Percentiles rank a stretch among this genome's conserved stretches.
Evolutionary conservation across 2,888 invertebrate genomes (phyloP).

Genomic region (Phrixothrix hirtus): DNA sequence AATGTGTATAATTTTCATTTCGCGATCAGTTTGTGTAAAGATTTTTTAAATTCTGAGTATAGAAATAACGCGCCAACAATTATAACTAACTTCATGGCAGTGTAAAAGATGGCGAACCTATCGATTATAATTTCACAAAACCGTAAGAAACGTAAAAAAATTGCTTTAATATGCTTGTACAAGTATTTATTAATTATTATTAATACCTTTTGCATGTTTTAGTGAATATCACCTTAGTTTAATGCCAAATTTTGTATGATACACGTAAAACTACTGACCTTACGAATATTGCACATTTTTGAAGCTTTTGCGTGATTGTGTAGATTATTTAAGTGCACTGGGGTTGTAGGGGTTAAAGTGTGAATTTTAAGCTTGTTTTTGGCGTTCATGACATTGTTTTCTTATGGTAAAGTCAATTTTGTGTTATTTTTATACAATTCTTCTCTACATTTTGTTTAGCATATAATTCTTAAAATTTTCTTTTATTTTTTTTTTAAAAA

Average conservation of each 20-base stretch:
- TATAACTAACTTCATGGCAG: conserved; percentile 36
- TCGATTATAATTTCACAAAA: conserved; percentile 51
- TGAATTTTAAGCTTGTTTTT: background rate
- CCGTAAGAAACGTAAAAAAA: conserved; percentile 50
- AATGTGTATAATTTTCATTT: background rate
- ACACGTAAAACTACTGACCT: conserved; percentile 13
- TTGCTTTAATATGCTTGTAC: conserved; percentile 20
- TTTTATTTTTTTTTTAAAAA: no score
- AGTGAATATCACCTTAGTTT: background rate
- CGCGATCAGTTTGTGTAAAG: background rate
- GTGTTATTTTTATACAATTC: conserved; percentile 14
- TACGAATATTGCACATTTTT: no score
- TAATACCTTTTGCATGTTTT: conserved; percentile 7
- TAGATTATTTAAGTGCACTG: background rate
- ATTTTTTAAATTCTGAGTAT: conserved; percentile 5
- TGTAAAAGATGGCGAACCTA: conserved; percentile 53
- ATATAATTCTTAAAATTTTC: background rate
- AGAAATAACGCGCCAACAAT: conserved; percentile 8
- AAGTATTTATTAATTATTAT: conserved; percentile 4
- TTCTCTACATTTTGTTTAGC: no score
- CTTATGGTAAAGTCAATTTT: conserved; percentile 14
- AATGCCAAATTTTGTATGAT: background rate
- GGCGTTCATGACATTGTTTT: conserved; percentile 8
- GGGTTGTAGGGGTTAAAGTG: background rate
- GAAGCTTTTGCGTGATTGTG: no score